A percentile compares a stretch with the other conserved stretches of the same genome.
Evolutionary conservation across 2,113 vertebrate species (phyloP).

Genomic region (Channa argus): DNA sequence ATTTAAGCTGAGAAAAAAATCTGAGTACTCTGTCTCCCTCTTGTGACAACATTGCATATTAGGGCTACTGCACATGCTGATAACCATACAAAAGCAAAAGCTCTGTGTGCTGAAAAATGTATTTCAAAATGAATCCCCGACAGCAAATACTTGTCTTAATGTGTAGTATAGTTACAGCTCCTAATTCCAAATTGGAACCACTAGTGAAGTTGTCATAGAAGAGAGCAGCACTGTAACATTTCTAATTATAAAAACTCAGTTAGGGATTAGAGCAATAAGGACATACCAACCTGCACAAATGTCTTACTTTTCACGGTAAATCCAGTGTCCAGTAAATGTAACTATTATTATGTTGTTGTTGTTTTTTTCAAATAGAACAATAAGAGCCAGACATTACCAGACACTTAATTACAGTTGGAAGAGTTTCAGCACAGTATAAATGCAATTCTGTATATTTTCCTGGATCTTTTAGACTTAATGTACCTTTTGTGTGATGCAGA

Average conservation of each 20-base stretch:
- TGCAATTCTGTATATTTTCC: background rate
- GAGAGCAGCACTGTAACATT: slow-evolving; percentile 9
- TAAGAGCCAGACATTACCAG: slow-evolving; percentile 18
- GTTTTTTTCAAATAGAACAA: no score
- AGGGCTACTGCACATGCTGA: no score
- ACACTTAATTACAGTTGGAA: slow-evolving; percentile 29
- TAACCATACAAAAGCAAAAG: background rate
- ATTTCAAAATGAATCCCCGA: slow-evolving; percentile 1
- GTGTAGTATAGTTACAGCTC: background rate
- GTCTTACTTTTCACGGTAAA: slow-evolving; percentile 5
- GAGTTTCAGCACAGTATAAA: slow-evolving; percentile 35
- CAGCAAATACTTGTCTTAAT: background rate
- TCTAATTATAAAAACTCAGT: slow-evolving; percentile 24
- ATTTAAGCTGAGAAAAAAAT: background rate
- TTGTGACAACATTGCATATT: slow-evolving; percentile 40
- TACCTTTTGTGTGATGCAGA: slow-evolving; percentile 21
- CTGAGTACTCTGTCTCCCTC: slow-evolving; percentile 61
- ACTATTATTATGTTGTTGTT: background rate
- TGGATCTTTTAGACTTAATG: background rate
- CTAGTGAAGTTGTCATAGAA: slow-evolving; percentile 13
- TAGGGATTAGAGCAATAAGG: slow-evolving; percentile 35
- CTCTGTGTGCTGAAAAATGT: background rate
- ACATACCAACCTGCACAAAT: slow-evolving; percentile 41
- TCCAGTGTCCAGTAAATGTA: slow-evolving; percentile 6
- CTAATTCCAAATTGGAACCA: slow-evolving; percentile 21